Evolutionary conservation across 2,888 invertebrate genomes (phyloP).

Genomic region (Hydrotaea diabolus): DNA sequence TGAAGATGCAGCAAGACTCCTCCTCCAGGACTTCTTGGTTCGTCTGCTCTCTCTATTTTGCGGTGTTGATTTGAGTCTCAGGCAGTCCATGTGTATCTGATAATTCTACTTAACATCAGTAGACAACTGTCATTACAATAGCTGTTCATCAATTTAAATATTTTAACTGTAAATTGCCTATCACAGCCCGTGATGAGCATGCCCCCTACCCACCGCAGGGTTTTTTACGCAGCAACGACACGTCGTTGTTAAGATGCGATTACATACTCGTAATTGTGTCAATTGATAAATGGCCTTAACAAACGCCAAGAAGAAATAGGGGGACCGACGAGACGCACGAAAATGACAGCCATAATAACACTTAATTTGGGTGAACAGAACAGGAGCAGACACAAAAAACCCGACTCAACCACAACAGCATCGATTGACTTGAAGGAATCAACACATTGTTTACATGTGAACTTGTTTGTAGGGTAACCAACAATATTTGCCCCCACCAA

Average conservation of each 20-base stretch:
- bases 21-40: no score
- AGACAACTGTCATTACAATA: constrained; percentile 36
- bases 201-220: not conserved
- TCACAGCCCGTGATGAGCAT: not conserved
- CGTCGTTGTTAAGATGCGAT: constrained; percentile 42
- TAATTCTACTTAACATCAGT: constrained; percentile 1
- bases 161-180: constrained; percentile 12
- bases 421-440: constrained; percentile 36
- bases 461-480: constrained; percentile 39
- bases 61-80: no score
- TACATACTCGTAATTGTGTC: constrained; percentile 46
- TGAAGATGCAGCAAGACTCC: no score
- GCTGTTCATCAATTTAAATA: constrained; percentile 32
- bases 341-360: constrained; percentile 15
- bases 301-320: not conserved
- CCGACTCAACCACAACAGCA: not conserved
- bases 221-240: constrained; percentile 13
- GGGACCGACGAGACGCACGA: not conserved
- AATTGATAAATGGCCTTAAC: constrained; percentile 44
- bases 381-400: not conserved
- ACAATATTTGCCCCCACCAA: constrained; percentile 7
- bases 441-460: constrained; percentile 41
- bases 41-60: no score
- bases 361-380: constrained; percentile 6
- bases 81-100: no score